Evolutionary conservation across 2,797 vertebrate genomes (phyloP).

Genomic region (Hipposideros larvatus): DNA sequence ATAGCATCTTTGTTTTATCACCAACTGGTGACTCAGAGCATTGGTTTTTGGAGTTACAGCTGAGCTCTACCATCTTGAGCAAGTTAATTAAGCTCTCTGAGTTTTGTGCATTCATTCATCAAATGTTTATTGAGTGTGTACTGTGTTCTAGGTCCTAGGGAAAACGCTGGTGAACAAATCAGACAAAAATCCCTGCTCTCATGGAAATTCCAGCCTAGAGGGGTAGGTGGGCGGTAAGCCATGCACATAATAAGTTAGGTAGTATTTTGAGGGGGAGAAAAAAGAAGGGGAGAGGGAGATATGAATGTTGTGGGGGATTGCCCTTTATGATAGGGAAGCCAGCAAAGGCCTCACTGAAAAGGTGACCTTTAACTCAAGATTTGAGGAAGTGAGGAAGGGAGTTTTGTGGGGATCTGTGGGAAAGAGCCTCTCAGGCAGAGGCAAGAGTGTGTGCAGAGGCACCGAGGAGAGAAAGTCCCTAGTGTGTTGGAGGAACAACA

Average conservation of each 20-base stretch:
- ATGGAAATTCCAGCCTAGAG: neutral
- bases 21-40: neutral
- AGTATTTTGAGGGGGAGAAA: neutral
- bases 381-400: neutral
- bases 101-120: neutral
- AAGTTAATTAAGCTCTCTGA: neutral
- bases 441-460: neutral
- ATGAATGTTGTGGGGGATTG: neutral
- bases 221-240: neutral
- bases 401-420: neutral
- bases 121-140: neutral
- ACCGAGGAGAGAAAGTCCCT: neutral
- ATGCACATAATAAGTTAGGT: neutral
- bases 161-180: neutral
- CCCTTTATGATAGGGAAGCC: neutral
- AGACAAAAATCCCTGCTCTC: neutral
- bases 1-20: conserved; percentile 28
- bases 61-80: neutral
- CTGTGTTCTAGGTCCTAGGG: neutral
- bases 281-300: neutral
- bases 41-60: neutral
- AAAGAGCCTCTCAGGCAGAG: neutral
- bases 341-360: neutral
- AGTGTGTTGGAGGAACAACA: neutral
- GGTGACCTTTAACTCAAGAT: neutral